Base-by-base conservation (phyloP, 1,140 invertebrate species). In the Helicoverpa armigera region DNA sequence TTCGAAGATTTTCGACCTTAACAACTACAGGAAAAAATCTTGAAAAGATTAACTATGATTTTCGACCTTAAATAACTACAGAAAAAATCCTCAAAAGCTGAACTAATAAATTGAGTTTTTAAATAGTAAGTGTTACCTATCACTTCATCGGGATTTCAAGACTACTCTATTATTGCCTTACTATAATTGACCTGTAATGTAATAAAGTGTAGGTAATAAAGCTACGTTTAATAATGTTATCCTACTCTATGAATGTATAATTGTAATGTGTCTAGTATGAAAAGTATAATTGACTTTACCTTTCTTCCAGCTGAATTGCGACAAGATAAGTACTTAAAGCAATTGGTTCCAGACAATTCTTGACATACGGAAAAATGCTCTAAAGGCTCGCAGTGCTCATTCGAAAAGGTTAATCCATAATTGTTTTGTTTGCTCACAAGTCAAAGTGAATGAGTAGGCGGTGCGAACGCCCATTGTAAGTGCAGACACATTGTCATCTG, bases 391-490 rank as follows among this genome's bases (percentile, higher is more conserved):
- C 53, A 18, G 4, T 70, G 13, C 67, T 31, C 35, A 53, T 29
- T 14, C n/a, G 23, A 12, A 53, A 54, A 54, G 69, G 51, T 72
- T 31, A 54, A 77, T 35, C 3, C n/a, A 29, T 77, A 77, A 76
- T 76, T 74, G 56, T 63, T 43, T 76, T 77, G 18, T 65, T 77
- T 65, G 16, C 51, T 63, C 63, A 69, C 54, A 70, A 73, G 80
- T 43, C 69, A 73, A 73, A 65, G 58, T 70, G n/a, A 77, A 77
- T 65, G 73, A 60, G 80, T 76, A 61, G 80, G 80, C 73, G 80
- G 31, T 65, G 43, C 74, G 48, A 9, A 43, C 31, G 80, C 18
- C 79, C 79, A 81, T 76, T 70, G 63, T 67, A 70, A 43, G 43
- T 13, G 13, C 50, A 77, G 75, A 54, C 75, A 67, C 75, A 77